These are phyloP conservation scores for Acrocephalus kingi DNA, from an alignment of 2,113 vertebrate genomes.

Conservation along the genomic window DNA sequence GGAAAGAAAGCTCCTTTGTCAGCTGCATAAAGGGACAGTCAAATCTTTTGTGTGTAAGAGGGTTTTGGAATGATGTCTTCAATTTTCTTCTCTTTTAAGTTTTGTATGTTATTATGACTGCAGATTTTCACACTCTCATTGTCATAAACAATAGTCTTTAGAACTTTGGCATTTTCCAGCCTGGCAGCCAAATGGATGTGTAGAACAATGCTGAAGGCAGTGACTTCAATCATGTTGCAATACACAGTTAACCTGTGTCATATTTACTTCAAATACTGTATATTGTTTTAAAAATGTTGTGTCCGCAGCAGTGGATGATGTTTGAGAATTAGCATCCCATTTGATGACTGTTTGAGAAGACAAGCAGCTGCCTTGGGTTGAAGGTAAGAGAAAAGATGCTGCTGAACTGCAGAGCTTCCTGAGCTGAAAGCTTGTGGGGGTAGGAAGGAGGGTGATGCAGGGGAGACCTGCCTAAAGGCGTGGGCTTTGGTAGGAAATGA, in stretches of 20 bases:
- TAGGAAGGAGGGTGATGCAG: not conserved
- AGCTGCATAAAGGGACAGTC: slow-evolving; percentile 4
- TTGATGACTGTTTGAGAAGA: not conserved
- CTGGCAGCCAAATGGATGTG: not conserved
- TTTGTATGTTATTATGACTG: not conserved
- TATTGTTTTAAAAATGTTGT: not conserved
- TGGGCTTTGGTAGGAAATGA: not conserved
- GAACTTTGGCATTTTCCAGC: not conserved
- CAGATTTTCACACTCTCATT: not conserved
- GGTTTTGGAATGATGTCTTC: not conserved
- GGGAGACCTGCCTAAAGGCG: not conserved
- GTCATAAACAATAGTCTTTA: not conserved
- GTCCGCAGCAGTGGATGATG: not conserved
- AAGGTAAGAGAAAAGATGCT: not conserved
- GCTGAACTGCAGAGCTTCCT: not conserved
- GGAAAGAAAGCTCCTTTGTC: not conserved
- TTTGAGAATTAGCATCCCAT: not conserved
- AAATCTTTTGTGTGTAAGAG: not conserved
- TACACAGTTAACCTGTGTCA: not conserved
- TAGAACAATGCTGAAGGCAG: not conserved
- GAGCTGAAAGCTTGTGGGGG: not conserved
- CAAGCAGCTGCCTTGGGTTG: not conserved
- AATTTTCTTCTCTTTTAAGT: not conserved
- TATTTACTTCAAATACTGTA: not conserved
- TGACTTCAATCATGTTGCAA: not conserved